A percentile compares a stretch with the other conserved stretches of the same genome.
These are phyloP conservation scores for Lamprotornis superbus DNA, from an alignment of 2,113 vertebrate species.

Conservation along the genomic window DNA sequence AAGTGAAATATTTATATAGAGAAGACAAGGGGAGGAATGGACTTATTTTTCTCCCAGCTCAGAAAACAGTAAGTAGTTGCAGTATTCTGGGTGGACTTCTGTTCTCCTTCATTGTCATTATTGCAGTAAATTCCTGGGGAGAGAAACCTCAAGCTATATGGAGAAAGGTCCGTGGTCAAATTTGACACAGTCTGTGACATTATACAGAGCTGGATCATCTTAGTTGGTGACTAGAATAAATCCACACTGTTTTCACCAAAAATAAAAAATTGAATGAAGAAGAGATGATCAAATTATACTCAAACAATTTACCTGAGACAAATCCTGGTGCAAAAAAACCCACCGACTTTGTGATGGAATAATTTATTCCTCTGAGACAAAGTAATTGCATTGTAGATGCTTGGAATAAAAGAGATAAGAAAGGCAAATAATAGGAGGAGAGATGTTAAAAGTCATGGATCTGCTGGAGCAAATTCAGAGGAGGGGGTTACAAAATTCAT, in stretches of 20 bases:
- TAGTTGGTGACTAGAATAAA: neutral
- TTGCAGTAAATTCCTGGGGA: neutral
- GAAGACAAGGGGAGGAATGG: neutral
- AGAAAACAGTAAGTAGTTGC: neutral
- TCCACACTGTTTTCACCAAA: neutral
- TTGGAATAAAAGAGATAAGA: neutral
- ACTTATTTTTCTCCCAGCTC: neutral
- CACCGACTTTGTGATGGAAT: neutral
- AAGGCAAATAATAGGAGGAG: neutral
- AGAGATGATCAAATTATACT: neutral
- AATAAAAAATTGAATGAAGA: neutral
- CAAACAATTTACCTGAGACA: neutral
- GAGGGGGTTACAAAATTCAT: fast-evolving
- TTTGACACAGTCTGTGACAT: neutral
- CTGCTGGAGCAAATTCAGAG: neutral
- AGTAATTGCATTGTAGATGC: neutral
- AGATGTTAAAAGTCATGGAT: neutral
- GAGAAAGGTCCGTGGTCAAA: neutral
- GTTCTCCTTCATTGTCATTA: neutral
- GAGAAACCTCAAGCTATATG: neutral
- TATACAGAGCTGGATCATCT: neutral
- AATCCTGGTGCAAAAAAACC: neutral
- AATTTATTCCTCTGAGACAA: neutral
- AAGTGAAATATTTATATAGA: neutral
- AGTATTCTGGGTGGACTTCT: neutral